Evolutionary conservation across 2,113 vertebrate species (phyloP), one percentile per base, ranked within the genome.

Genomic region (Andinoacara biseriatus): DNA sequence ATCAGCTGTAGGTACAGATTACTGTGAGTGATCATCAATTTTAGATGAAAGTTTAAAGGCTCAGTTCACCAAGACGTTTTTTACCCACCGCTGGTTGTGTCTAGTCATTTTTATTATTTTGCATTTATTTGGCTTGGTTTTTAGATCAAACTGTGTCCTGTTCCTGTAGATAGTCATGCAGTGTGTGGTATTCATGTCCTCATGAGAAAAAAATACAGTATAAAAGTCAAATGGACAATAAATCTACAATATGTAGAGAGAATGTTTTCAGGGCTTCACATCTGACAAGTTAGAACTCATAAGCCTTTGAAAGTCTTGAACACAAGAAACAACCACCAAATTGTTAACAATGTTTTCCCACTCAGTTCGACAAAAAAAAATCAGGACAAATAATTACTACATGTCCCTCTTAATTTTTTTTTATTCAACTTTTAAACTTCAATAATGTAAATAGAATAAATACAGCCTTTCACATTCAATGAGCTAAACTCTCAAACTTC

Each of bases 1-100:
- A 49, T 46, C 78, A 80, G 79, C 65, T 38, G 67, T 40, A 63
- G 69, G 43, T 77, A 15, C 77, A 63, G 58, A 54, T 77, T 60
- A 49, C 22, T 61, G 31, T 26, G 58, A 74, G 59, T 61, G 49
- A 61, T 29, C 58, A 52, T 78, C 74, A 5, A 57, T 61, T 75
- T 59, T n/a, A 29, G 43, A 40, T 52, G 20, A 31, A 18, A 5
- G 22, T 20, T 74, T 43, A 24, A 74, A 54, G 24, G 24, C 56
- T 58, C 14, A 13, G 43, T 49, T 77, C 24, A 38, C 24, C 22
- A 13, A 52, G 11, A 49, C 33, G 31, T 84, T n/a, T 69, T 17
- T 18, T 33, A 29, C 38, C 5, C 4, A 24, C n/a, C 29, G 9
- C 24, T n/a, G 0, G 24, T 57, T 7, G 63, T 14, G 3, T 56